Base-by-base conservation (phyloP, 2,888 invertebrate genomes). In the Ceratothoa steindachneri region DNA sequence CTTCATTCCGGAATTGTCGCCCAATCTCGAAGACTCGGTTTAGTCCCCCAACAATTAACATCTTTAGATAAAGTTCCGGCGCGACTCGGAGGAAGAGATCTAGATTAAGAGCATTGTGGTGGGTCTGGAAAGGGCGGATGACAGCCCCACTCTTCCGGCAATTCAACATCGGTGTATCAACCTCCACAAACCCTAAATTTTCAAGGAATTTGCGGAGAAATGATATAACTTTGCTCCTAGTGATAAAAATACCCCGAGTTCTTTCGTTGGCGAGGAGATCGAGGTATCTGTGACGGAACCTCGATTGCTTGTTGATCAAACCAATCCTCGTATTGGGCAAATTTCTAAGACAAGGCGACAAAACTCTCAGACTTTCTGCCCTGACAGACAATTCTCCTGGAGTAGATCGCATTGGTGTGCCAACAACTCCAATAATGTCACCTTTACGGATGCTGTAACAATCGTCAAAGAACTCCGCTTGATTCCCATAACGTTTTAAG, bases 111-210 rank as follows among this genome's bases (percentile, higher is more conserved):
- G 99, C 99, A 87, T 99, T 99, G 87, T 99, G 99, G 86, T 98
- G 95, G 0, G 99, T 99, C 27, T 97, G 87, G 84, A 99, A 99
- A 0, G 99, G 99, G 85, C 98, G 98, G 19, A 99, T 99, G n/a
- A 96, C 93, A 9, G 99, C 99, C 7, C 99, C 99, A 72, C 99
- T 99, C 71, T 98, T 91, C 75, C 98, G 95, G 92, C 95, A 93
- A 83, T 97, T 98, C 98, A 99, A 98, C 92, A 99, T 95, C 2
- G 99, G 99, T 1, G 99, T 99, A 87, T 99, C 99, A 64, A 99
- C 91, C 87, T 99, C 99, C 68, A 99, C 86, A 84, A 99, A 99
- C 60, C 98, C 98, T 84, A 95, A 84, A 71, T 90, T 89, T 83
- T 97, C 95, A 69, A 97, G 87, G 84, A 92, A 97, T 81, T 89